phyloP scores from a whole-genome alignment of 2,797 vertebrate species.

The Heterohyrax brucei region DNA sequence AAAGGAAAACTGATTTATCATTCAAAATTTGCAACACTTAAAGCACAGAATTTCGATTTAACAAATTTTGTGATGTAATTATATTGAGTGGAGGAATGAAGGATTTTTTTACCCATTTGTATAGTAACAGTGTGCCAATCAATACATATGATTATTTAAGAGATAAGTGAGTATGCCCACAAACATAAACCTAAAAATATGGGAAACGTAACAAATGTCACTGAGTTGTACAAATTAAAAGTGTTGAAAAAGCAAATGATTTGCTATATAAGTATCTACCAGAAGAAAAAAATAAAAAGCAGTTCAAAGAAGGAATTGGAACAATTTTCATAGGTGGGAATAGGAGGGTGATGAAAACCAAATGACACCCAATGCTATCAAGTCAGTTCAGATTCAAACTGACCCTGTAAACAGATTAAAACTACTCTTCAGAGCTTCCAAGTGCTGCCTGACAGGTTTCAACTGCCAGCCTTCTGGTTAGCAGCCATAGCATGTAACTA shows the following conservation, averaged over 20 bases:
- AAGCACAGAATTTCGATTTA: not conserved
- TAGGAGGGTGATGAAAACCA: not conserved
- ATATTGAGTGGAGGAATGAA: not conserved
- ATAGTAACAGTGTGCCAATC: not conserved
- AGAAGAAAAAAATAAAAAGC: not conserved
- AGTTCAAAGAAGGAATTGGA: slow-evolving; percentile 17
- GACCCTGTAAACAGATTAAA: too few relatives aligned
- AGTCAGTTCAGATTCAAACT: too few relatives aligned
- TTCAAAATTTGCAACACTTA: not conserved
- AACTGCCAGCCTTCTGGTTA: too few relatives aligned
- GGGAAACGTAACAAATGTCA: not conserved
- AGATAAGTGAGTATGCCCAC: not conserved
- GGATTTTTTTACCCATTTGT: not conserved
- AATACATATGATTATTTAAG: not conserved
- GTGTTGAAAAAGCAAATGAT: not conserved
- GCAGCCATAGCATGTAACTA: too few relatives aligned
- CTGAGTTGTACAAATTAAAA: not conserved
- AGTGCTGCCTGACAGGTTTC: too few relatives aligned
- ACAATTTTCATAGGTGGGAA: not conserved
- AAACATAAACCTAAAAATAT: not conserved
- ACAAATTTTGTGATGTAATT: not conserved
- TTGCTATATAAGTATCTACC: not conserved
- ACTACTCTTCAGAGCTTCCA: too few relatives aligned
- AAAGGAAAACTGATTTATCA: not conserved
- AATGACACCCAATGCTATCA: too few relatives aligned